Percentiles rank a stretch among this genome's conserved stretches.
phyloP scores from a whole-genome alignment of 2,888 invertebrate species.

The Zygogramma bicolorata region DNA sequence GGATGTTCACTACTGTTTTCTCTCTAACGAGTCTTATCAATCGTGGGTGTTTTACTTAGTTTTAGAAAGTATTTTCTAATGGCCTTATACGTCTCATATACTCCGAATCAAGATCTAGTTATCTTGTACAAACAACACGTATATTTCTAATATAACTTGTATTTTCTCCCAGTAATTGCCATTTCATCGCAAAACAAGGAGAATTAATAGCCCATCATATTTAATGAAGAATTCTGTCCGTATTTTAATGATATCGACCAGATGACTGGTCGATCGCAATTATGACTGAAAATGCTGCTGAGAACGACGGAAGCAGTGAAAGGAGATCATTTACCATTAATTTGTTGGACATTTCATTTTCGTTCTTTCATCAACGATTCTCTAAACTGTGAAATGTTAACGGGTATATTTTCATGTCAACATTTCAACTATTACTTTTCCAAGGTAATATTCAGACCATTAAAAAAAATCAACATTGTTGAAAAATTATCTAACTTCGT shows the following conservation, averaged over 20 bases:
- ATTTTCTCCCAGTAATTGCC: slow-evolving; percentile 46
- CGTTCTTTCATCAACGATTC: too few species aligned
- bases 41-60: slow-evolving; percentile 62
- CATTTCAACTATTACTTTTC: too few species aligned
- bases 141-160: slow-evolving; percentile 44
- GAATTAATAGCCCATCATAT: slow-evolving; percentile 38
- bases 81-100: slow-evolving; percentile 54
- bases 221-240: slow-evolving; percentile 25
- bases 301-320: slow-evolving; percentile 7
- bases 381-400: too few species aligned
- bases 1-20: slow-evolving; percentile 18
- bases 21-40: slow-evolving; percentile 55
- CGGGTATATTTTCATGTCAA: too few species aligned
- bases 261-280: slow-evolving; percentile 14
- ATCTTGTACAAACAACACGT: slow-evolving; percentile 46
- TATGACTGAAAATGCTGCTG: background rate
- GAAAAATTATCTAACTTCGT: too few species aligned
- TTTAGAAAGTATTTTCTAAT: slow-evolving; percentile 61
- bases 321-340: background rate
- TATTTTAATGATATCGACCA: slow-evolving; percentile 19
- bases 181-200: slow-evolving; percentile 36
- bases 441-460: too few species aligned
- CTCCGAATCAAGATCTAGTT: slow-evolving; percentile 50
- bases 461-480: too few species aligned
- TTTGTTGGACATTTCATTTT: background rate